phyloP scores from a whole-genome alignment of 2,888 invertebrate genomes.

The Epinotia bilunana region DNA sequence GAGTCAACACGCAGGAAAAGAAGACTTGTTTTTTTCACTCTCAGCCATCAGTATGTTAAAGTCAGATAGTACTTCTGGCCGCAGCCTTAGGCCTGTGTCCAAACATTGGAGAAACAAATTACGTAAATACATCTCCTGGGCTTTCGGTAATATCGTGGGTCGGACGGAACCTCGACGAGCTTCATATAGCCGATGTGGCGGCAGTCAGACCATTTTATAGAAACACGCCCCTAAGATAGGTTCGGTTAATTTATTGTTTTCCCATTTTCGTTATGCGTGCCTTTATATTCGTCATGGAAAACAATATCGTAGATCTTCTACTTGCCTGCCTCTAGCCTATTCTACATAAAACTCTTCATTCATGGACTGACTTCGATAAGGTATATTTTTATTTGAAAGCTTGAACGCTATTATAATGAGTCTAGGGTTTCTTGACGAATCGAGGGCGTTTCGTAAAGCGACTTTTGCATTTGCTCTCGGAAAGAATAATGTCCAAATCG shows the following conservation, averaged over 20 bases:
- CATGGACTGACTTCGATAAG: too few relatives aligned
- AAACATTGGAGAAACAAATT: slow-evolving; percentile 44
- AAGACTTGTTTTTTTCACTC: too few relatives aligned
- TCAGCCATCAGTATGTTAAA: neutral
- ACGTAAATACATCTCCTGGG: slow-evolving; percentile 44
- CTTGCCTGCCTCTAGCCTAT: too few relatives aligned
- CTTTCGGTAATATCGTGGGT: slow-evolving; percentile 42
- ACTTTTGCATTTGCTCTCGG: neutral
- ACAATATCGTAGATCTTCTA: too few relatives aligned
- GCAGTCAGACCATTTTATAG: slow-evolving; percentile 5
- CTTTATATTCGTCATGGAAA: too few relatives aligned
- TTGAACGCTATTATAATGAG: too few relatives aligned
- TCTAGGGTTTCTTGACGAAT: too few relatives aligned
- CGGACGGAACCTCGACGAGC: slow-evolving; percentile 32
- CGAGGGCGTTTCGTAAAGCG: neutral
- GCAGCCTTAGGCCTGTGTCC: slow-evolving; percentile 36
- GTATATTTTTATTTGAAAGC: too few relatives aligned
- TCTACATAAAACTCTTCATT: too few relatives aligned
- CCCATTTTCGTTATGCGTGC: too few relatives aligned
- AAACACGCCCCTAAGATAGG: slow-evolving; percentile 11
- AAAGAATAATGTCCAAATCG: neutral
- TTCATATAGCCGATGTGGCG: neutral
- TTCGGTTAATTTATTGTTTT: neutral
- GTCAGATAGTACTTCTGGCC: neutral
- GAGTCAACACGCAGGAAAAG: too few relatives aligned